Percentiles rank a stretch among this genome's conserved stretches.
Conservation (phyloP, 2,888 invertebrate species). For the Clostera curtula region DNA sequence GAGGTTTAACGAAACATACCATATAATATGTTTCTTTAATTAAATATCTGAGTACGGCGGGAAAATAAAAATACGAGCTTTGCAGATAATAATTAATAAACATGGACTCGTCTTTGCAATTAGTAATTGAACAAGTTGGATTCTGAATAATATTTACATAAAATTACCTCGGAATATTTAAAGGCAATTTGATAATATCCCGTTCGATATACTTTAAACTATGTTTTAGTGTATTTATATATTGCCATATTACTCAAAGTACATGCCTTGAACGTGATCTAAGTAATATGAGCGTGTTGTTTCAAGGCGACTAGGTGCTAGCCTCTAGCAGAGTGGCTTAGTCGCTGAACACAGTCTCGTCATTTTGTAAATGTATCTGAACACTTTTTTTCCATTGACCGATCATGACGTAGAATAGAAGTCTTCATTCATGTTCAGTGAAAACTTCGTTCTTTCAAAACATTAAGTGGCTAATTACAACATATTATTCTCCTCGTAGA, state of each 20-base stretch:
- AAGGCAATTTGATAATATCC: too few species aligned
- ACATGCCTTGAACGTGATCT: conserved; percentile 71
- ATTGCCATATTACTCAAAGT: conserved; percentile 32
- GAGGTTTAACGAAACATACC: conserved; percentile 41
- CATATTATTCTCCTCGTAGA: too few species aligned
- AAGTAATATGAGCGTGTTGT: conserved; percentile 64
- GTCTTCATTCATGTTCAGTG: too few species aligned
- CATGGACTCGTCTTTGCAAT: conserved; percentile 34
- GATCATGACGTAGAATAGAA: too few species aligned
- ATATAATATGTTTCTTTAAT: conserved; percentile 59
- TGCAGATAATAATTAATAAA: conserved; percentile 41
- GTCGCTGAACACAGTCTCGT: conserved; percentile 37
- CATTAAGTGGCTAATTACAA: too few species aligned
- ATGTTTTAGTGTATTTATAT: conserved; percentile 39
- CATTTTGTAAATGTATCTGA: conserved; percentile 44
- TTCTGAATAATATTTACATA: conserved; percentile 35
- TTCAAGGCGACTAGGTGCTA: conserved; percentile 69
- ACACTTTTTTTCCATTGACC: conserved; percentile 32
- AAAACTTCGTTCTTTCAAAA: too few species aligned
- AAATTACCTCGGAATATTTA: too few species aligned
- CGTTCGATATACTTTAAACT: conserved; percentile 32
- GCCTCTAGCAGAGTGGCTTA: conserved; percentile 50
- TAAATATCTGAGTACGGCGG: conserved; percentile 56
- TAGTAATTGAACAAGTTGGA: conserved; percentile 32
- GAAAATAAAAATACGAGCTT: conserved; percentile 43